These are phyloP conservation scores for Vimba vimba DNA, from an alignment of 2,113 vertebrate species.

Conservation along the genomic window DNA sequence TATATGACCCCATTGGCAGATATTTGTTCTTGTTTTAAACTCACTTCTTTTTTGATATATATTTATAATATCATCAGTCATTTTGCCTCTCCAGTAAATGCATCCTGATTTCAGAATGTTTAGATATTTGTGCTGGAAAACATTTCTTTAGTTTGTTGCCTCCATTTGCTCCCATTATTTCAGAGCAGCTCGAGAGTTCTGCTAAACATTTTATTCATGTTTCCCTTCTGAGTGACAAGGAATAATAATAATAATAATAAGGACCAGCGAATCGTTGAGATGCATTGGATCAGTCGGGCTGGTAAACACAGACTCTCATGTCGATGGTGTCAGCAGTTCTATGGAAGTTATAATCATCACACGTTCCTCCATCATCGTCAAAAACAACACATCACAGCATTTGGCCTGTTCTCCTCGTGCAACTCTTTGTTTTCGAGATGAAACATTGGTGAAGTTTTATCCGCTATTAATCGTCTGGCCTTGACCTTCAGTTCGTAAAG, in stretches of 20 bases:
- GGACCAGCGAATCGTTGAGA: not conserved
- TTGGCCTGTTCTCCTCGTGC: not conserved
- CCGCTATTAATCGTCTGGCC: conserved; percentile 60
- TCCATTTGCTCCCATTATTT: no score
- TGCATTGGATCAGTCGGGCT: not conserved
- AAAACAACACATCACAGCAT: not conserved
- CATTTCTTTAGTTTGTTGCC: no score
- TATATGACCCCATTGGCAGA: no score
- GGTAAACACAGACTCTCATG: not conserved
- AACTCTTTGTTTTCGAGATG: not conserved
- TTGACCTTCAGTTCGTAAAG: conserved; percentile 74
- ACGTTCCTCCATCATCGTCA: not conserved
- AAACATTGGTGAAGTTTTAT: not conserved
- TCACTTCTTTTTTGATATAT: no score
- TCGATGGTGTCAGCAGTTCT: not conserved
- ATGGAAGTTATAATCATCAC: not conserved
- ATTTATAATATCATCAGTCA: no score
- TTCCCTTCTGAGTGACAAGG: not conserved
- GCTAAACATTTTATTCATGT: not conserved
- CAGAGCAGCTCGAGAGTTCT: not conserved
- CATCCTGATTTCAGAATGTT: no score
- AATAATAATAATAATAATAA: not conserved
- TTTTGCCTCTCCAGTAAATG: no score
- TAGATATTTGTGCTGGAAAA: no score
- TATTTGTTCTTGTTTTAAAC: no score